Evolutionary conservation across 1,140 invertebrate genomes (phyloP), one percentile per base, ranked within the genome.

Genomic region (Scaptomyza graminum): DNA sequence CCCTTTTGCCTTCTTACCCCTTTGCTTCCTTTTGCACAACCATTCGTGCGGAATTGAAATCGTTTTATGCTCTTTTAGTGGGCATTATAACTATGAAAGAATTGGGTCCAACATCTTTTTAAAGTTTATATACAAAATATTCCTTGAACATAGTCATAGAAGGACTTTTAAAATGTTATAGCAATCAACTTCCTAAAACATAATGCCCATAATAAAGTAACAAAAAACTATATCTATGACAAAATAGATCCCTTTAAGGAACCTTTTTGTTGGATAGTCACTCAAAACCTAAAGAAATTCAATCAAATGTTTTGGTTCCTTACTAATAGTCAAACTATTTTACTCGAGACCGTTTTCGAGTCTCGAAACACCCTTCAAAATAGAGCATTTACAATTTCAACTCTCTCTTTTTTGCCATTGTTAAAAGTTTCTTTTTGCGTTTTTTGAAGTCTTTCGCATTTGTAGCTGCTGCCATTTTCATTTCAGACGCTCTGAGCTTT

Each of bases 21-120:
- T 46, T 22, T 55, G 15, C 12, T 31, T 25, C 22, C 25, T 11
- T 7, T 4, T 52, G 71, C 59, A 9, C 7, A 69, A 16, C 34
- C 64, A 75, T 87, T 85, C 82, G 82, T 81, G 82, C 77, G 82
- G 77, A 87, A 85, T 78, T 34, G 31, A 74, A 81, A 69, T 68
- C 78, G 77, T 81, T 85, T 78, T 81, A 84, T 85, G 68, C 77
- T 43, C 79, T 59, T 16, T 65, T n/a, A 25, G 16, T 50, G 49
- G 43, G 50, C 22, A 66, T 59, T n/a, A 28, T 5, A 50, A 16
- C 68, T 71, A 57, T 37, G 12, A 39, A 3, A 13, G 3, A 41
- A 6, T 9, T 13, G 16, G 12, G 12, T 34, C 16, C 16, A 11
- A 16, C 5, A 47, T 46, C 16, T 3, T 46, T 16, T 2, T 39